Evolutionary conservation across 1,140 invertebrate genomes (phyloP), one percentile per base, ranked within the genome.

Genomic region (Drosophila pseudoobscura): DNA sequence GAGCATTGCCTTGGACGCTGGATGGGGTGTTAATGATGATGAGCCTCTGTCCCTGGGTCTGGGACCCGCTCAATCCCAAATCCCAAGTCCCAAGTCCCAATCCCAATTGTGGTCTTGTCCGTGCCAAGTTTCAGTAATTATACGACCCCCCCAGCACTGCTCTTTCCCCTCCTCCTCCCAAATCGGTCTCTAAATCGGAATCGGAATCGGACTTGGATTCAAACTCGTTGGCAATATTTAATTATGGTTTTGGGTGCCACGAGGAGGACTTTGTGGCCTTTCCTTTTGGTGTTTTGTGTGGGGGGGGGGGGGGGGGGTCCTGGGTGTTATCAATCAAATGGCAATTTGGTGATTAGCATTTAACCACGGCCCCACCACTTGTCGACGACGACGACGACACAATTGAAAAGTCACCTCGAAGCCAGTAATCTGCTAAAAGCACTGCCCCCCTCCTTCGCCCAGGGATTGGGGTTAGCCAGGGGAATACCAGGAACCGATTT

Each of bases 1-100:
- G 11, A 13, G 63, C 75, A 82, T 71, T 75, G 61, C 63, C 2
- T 47, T 64, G 74, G 78, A 56, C 35, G 3, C 0, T 17, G 17
- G 8, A 9, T 6, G 83, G 83, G 83, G 83, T 85, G 82, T 85
- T 85, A 85, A 85, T 88, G 82, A 85, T 85, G 82, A 87, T 82
- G 83, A 88, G 82, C 75, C 61, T 2, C 13, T 15, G 20, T 31
- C n/a, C n/a, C 39, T 5, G 44, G 47, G 9, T 47, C 29, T 13
- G 20, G 31, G 24, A 26, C n/a, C 6, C 17, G 8, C 22, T 39
- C 26, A 44, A 57, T 45, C 26, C 26, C 26, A 26, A 26, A 20
- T 6, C 26, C 26, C 26, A 26, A 26, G 1, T 57, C 35, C 35
- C 26, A 68, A 17, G 17, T 20, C 20, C 20, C 20, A 74, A 60